These are phyloP conservation scores for Sebastolobus alascanus DNA, from an alignment of 2,797 vertebrate genomes.

Conservation along the genomic window DNA sequence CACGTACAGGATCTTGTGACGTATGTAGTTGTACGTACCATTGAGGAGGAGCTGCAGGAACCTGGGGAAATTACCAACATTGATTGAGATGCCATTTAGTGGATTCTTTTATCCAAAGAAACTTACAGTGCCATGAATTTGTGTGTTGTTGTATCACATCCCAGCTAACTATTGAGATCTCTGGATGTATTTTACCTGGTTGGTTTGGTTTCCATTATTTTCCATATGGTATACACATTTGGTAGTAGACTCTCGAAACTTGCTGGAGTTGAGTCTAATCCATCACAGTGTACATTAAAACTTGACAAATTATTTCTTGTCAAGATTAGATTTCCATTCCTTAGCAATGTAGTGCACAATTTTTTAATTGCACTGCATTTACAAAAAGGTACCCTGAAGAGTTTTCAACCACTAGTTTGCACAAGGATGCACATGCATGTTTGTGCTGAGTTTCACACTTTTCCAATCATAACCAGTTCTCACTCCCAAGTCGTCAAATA, in stretches of 20 bases:
- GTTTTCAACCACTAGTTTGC: no score
- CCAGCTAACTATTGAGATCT: neutral
- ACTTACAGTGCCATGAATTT: neutral
- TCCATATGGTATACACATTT: neutral
- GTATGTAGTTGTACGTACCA: slow-evolving; percentile 93
- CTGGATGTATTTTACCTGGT: neutral
- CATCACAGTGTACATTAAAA: neutral
- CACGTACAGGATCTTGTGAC: slow-evolving; percentile 95
- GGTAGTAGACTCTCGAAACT: neutral
- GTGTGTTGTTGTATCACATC: neutral
- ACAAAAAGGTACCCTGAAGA: no score
- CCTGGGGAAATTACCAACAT: slow-evolving; percentile 45
- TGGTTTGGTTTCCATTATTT: neutral
- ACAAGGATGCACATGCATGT: no score
- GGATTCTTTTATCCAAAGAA: neutral
- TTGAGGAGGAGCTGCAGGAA: slow-evolving; percentile 93
- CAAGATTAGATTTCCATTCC: no score
- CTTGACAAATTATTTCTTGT: neutral
- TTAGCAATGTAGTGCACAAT: no score
- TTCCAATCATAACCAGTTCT: no score
- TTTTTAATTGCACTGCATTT: no score
- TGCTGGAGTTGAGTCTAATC: neutral
- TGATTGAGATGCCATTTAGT: neutral
- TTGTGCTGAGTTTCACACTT: no score
- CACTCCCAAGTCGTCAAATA: no score